Base-by-base conservation (phyloP, 1,140 invertebrate genomes). In the fruit fly (Drosophila melanogaster) region DNA sequence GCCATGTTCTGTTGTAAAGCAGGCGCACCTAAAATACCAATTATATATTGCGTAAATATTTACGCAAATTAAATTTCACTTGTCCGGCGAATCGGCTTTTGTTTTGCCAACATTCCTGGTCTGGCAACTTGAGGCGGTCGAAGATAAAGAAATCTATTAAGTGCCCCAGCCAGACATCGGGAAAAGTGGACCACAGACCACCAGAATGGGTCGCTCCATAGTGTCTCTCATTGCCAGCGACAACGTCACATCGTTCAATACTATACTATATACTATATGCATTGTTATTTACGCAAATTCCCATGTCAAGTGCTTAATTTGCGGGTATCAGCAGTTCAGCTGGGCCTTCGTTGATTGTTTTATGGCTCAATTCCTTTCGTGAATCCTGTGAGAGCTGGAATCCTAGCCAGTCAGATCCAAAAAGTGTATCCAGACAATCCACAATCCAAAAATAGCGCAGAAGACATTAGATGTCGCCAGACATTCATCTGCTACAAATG, bases 401-500 rank as follows among this genome's bases (percentile, higher is more conserved):
- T 33, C 38, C 17, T 35, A 11, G 17, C 38, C 33, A 14, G 11
- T 17, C 58, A 50, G 17, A 22, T 22, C 19, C 59, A 12, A 22
- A 53, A 35, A 66, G n/a, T 38, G 19, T 26, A 30, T n/a, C 22
- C 57, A 73, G 62, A 55, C 30, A 41, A 50, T 59, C 46, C 2
- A 12, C 4, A n/a, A n/a, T 43, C 59, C 79, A 83, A 83, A 86
- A 83, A 86, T 86, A 87, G 33, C n/a, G 5, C 26, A 11, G 6
- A 35, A 56, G 22, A 56, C 79, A 81, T 74, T 85, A 81, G 74
- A 76, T 40, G 57, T 57, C 69, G 43, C 55, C 77, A 80, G 77
- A 74, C 70, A 73, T 62, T 73, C 67, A 81, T 81, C 75, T 76
- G 78, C 60, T 77, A 51, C 78, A 90, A 90, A 89, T 86, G 78